Percentiles rank a stretch among this genome's conserved stretches.
phyloP scores from a whole-genome alignment of 1,140 invertebrate genomes.

The Copidosoma floridanum region DNA sequence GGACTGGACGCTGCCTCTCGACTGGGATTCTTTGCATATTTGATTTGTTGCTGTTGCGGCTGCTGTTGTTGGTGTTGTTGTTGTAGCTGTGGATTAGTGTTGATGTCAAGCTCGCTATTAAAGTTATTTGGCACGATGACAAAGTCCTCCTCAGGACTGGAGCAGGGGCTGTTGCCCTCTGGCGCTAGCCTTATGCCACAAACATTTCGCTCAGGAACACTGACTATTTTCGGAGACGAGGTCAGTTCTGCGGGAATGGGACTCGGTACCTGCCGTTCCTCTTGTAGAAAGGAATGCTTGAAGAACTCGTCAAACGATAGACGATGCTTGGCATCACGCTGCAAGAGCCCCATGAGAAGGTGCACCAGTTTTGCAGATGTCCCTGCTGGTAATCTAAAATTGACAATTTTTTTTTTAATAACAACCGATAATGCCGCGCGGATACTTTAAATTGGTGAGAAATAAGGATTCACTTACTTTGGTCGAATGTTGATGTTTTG shows the following conservation, averaged over 20 bases:
- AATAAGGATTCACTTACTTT: conserved; percentile 67
- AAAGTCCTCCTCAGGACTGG: conserved; percentile 81
- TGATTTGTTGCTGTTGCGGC: neutral
- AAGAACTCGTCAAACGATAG: conserved; percentile 96
- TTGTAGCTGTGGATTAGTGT: conserved; percentile 32
- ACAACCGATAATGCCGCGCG: too few relatives aligned
- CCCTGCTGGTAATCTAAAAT: conserved; percentile 76
- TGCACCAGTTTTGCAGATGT: conserved; percentile 88
- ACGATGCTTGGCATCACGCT: conserved; percentile 89
- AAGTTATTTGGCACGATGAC: conserved; percentile 78
- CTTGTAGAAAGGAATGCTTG: conserved; percentile 84
- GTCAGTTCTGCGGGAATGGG: conserved; percentile 48
- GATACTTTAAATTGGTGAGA: neutral
- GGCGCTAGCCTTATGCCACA: conserved; percentile 38
- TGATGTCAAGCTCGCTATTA: conserved; percentile 58
- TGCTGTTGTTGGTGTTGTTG: too few relatives aligned
- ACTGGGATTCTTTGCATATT: conserved; percentile 47
- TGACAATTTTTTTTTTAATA: neutral
- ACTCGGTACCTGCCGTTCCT: conserved; percentile 56
- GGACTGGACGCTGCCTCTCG: conserved; percentile 59
- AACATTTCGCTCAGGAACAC: conserved; percentile 45
- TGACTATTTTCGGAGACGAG: conserved; percentile 46
- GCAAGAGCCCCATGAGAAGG: conserved; percentile 82
- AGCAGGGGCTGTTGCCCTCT: conserved; percentile 57
- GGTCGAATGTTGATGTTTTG: conserved; percentile 93